Base-by-base conservation (phyloP, 2,113 vertebrate species). In the Merops nubicus region DNA sequence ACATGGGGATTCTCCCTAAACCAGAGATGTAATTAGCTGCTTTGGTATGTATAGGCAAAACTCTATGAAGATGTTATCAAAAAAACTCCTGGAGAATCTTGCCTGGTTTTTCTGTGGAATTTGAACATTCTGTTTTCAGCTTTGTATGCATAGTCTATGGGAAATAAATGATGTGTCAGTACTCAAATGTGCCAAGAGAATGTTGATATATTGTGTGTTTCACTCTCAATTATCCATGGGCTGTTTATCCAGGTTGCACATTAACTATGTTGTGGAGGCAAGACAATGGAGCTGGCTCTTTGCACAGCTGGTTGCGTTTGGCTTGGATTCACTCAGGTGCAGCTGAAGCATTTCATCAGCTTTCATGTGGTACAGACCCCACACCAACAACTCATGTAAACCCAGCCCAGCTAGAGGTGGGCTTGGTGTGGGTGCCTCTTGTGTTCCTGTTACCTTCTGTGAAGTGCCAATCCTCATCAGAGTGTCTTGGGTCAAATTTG, bases 91-190 rank as follows among this genome's bases (percentile, higher is more conserved):
- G n/a, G n/a, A n/a, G n/a, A n/a, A n/a, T 43, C 18, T 75, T 73
- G 45, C 26, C 28, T 7, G 43, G 9, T 60, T 93, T 57, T 15
- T 80, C 50, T 50, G 23, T 65, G 36, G 68, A 84, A 60, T 16
- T 7, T 68, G n/a, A 82, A 62, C 9, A 47, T 68, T 89, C 29
- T 57, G 31, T 38, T 95, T 93, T 87, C 64, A 93, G 34, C 29
- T 86, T 84, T 86, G 21, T 45, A 59, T 34, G 42, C 72, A 59
- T 12, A 63, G 29, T 72, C 68, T 89, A 8, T 50, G 60, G 54
- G 47, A 96, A 95, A 96, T 81, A 92, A 95, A 96, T 81, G 67
- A 92, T 59, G 48, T 88, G 82, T 80, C 92, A 85, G 62, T 57
- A 65, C 54, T 83, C 10, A 5, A 83, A 76, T 65, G 47, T 87